phyloP scores from a whole-genome alignment of 2,888 invertebrate genomes.

The Zygothrica quintamaculata region DNA sequence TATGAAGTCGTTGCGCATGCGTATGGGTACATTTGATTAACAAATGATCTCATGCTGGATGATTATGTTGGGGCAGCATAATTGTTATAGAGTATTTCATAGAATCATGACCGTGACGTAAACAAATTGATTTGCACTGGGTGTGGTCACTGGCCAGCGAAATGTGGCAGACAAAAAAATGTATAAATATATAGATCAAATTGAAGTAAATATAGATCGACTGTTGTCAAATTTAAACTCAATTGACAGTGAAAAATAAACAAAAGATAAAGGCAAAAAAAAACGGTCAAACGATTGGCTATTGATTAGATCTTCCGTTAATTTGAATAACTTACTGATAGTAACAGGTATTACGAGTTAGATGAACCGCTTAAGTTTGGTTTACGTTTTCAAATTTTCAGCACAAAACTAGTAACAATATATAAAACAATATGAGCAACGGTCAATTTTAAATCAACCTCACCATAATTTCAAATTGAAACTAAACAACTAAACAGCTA shows the following conservation, averaged over 20 bases:
- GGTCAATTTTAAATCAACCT: conserved; percentile 18
- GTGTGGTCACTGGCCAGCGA: conserved; percentile 20
- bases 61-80: conserved; percentile 57
- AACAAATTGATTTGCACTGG: conserved; percentile 53
- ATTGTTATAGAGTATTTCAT: conserved; percentile 68
- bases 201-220: conserved; percentile 5
- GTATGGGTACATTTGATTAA: conserved; percentile 25
- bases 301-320: background rate
- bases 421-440: conserved; percentile 1
- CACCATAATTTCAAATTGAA: conserved; percentile 5
- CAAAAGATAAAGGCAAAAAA: too few species aligned
- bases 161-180: conserved; percentile 26
- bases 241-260: conserved; percentile 20
- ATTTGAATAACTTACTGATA: conserved; percentile 6
- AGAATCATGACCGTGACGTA: conserved; percentile 31
- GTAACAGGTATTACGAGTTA: background rate
- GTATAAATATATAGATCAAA: conserved; percentile 10
- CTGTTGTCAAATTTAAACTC: conserved; percentile 1
- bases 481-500: conserved; percentile 1
- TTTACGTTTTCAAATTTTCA: conserved; percentile 20
- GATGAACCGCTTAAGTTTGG: conserved; percentile 23
- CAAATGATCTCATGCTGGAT: conserved; percentile 69
- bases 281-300: conserved; percentile 18
- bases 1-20: conserved; percentile 18
- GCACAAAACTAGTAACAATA: conserved; percentile 22